Base-by-base conservation (phyloP, 2,797 vertebrate species). In the Amniataba percoides region DNA sequence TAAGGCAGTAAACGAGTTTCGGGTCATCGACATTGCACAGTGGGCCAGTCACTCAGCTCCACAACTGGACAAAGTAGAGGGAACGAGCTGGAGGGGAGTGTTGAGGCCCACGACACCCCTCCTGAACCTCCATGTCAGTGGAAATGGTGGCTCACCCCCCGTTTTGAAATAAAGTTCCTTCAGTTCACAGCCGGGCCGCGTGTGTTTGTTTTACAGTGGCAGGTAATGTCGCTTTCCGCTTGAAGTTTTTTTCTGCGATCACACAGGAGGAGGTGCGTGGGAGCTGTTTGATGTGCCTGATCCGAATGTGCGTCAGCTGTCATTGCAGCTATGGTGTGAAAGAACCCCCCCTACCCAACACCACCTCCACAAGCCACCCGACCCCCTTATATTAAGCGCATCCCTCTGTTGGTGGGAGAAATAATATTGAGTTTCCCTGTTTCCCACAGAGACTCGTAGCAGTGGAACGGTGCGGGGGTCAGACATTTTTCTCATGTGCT, bases 21-120 rank as follows among this genome's bases (percentile, higher is more conserved):
- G 90, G 93, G 93, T 95, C 93, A 95, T 40, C 82, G 89, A 86
- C 77, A 89, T 90, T 58, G 71, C 90, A 95, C 93, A 94, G 93
- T 89, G 88, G 81, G 82, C 89, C 88, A 94, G 93, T 95, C 92
- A 92, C 87, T 91, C 73, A 80, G 84, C 81, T 80, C 87, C 81
- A 64, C 55, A 77, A 78, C 85, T 71, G 81, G 82, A 88, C 81
- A 74, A 72, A 51, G 49, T 71, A 57, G 63, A 76, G 52, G 74
- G 64, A 76, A 21, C 0, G 15, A 53, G 77, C 65, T 65, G 62
- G 72, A 53, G 75, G 49, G 51, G 55, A 36, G 34, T 36, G 34
- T 36, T 36, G 34, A 36, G 34, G 34, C 25, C 52, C 49, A 65
- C 21, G 72, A 55, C 63, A 46, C 64, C 61, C 53, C 63, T 45